Percentiles rank a stretch among this genome's conserved stretches.
phyloP scores from a whole-genome alignment of 2,888 invertebrate species.

The Heteropelma amictum region DNA sequence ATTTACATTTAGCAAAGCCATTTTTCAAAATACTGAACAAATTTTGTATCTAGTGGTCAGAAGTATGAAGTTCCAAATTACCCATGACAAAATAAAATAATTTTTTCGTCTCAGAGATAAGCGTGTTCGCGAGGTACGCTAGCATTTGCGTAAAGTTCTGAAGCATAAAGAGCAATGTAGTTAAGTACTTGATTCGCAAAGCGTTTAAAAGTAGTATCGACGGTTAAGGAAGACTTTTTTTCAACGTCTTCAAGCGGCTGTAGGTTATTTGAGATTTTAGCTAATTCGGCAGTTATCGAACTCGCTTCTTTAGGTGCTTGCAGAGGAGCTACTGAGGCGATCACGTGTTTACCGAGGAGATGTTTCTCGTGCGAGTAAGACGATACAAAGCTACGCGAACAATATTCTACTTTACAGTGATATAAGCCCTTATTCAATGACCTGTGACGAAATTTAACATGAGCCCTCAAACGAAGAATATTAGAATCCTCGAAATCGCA shows the following conservation, averaged over 20 bases:
- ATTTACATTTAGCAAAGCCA: background rate
- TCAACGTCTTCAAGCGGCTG: background rate
- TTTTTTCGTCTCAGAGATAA: background rate
- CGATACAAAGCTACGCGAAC: background rate
- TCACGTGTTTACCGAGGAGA: too few relatives aligned
- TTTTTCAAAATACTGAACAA: background rate
- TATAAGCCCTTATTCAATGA: background rate
- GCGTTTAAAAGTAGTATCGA: conserved; percentile 4
- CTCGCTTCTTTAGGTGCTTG: too few relatives aligned
- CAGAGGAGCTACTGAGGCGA: too few relatives aligned
- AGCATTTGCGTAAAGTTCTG: too few relatives aligned
- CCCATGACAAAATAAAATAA: background rate
- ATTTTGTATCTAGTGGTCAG: background rate
- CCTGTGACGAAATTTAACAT: too few relatives aligned
- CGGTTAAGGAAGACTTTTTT: background rate
- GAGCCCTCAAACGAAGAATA: conserved; percentile 8
- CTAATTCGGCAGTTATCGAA: conserved; percentile 17
- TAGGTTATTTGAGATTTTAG: background rate
- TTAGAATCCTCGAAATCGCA: conserved; percentile 8
- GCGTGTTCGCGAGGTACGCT: background rate
- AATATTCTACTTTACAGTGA: conserved; percentile 3
- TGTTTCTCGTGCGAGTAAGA: too few relatives aligned
- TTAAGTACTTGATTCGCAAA: background rate
- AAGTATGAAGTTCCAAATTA: too few relatives aligned
- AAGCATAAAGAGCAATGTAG: background rate